Evolutionary conservation across 2,888 invertebrate species (phyloP).

Genomic region (Chydorus sphaericus): DNA sequence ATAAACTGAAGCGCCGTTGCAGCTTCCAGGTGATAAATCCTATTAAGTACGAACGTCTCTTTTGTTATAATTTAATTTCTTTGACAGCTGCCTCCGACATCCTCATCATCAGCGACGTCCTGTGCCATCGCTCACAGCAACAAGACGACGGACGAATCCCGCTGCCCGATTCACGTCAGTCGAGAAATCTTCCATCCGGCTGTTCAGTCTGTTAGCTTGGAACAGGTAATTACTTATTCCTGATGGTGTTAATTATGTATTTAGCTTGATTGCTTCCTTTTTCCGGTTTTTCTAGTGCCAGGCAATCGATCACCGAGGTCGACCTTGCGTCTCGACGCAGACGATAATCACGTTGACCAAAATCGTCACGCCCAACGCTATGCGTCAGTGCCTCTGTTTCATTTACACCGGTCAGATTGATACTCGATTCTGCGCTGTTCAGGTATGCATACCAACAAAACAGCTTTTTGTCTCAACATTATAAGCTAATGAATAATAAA

Average conservation of each 20-base stretch:
- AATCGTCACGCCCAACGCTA: slow-evolving; percentile 65
- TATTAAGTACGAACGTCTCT: too few relatives aligned
- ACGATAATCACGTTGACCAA: slow-evolving; percentile 77
- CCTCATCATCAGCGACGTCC: too few relatives aligned
- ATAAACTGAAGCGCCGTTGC: slow-evolving; percentile 63
- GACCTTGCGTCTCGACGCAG: slow-evolving; percentile 34
- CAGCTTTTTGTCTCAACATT: not conserved
- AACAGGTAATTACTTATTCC: slow-evolving; percentile 37
- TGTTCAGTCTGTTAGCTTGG: slow-evolving; percentile 64
- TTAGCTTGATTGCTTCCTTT: too few relatives aligned
- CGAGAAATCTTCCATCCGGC: slow-evolving; percentile 75
- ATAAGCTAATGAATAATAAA: not conserved
- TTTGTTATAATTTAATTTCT: too few relatives aligned
- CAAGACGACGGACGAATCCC: too few relatives aligned
- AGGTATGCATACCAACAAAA: slow-evolving; percentile 38
- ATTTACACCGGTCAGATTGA: slow-evolving; percentile 78
- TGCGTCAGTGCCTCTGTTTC: slow-evolving; percentile 79
- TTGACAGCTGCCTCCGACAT: not conserved
- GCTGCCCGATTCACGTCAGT: slow-evolving; percentile 45
- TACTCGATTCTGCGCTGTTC: slow-evolving; percentile 54
- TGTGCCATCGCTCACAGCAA: too few relatives aligned
- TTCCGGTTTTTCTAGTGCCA: slow-evolving; percentile 23
- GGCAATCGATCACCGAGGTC: slow-evolving; percentile 28
- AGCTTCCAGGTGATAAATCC: slow-evolving; percentile 56
- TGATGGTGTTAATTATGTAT: too few relatives aligned